Conservation (phyloP, 2,888 invertebrate species). For the Calephelis perditalis region DNA sequence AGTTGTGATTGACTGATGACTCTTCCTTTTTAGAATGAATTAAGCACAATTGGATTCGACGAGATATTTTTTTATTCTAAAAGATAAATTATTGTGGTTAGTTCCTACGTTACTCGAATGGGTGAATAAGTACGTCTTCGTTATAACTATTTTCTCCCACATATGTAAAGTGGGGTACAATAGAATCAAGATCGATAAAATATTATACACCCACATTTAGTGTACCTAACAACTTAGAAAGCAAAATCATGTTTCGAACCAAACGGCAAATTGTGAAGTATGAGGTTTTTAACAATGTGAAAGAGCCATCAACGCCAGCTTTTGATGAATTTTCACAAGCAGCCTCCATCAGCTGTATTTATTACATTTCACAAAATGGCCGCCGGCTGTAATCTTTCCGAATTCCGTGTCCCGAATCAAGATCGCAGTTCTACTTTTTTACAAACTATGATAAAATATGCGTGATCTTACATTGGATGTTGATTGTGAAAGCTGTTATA, state of each 20-base stretch:
- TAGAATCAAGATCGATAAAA: too few relatives aligned
- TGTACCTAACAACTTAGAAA: neutral
- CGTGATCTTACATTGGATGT: constrained; percentile 65
- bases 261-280: neutral
- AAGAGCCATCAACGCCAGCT: neutral
- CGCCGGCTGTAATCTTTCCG: constrained; percentile 35
- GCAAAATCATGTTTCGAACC: neutral
- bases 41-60: too few relatives aligned
- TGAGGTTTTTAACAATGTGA: neutral
- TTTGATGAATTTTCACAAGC: constrained; percentile 23
- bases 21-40: too few relatives aligned
- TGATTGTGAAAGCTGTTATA: constrained; percentile 75
- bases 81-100: too few relatives aligned
- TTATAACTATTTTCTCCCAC: too few relatives aligned
- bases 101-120: too few relatives aligned
- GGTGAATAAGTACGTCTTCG: too few relatives aligned
- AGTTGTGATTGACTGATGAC: too few relatives aligned
- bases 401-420: neutral
- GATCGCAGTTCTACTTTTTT: neutral
- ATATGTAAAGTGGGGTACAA: too few relatives aligned
- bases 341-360: constrained; percentile 52
- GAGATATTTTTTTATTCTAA: too few relatives aligned
- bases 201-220: too few relatives aligned
- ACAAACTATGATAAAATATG: constrained; percentile 10
- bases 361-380: constrained; percentile 75